Conservation (phyloP, 2,113 vertebrate species). For the Naja naja region DNA sequence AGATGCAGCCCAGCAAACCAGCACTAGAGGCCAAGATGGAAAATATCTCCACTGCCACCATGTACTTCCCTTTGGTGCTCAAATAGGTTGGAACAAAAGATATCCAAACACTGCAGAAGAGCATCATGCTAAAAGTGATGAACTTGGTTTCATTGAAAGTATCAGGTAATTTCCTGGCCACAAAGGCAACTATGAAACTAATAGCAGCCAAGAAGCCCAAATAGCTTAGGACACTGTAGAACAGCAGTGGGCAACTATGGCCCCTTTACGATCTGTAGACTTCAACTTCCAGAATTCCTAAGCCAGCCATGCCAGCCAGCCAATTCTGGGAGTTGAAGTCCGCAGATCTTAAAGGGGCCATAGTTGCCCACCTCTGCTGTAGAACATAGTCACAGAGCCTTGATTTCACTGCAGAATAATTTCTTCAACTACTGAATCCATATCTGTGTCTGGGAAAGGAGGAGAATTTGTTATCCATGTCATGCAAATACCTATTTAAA, state of each 20-base stretch:
- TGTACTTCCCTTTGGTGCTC: neutral
- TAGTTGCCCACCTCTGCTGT: too few species aligned
- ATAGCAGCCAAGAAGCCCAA: neutral
- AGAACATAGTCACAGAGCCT: neutral
- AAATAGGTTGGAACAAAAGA: neutral
- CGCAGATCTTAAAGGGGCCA: too few species aligned
- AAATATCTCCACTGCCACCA: neutral
- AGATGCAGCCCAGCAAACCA: neutral
- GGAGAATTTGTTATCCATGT: too few species aligned
- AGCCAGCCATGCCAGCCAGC: too few species aligned
- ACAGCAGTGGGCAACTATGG: too few species aligned
- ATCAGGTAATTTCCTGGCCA: neutral
- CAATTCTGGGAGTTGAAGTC: too few species aligned
- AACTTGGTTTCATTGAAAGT: neutral
- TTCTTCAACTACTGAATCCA: neutral
- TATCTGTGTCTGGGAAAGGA: too few species aligned
- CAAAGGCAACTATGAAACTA: neutral
- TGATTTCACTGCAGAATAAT: neutral
- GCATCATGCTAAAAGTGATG: neutral
- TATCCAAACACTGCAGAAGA: neutral
- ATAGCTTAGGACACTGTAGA: neutral
- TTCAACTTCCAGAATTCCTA: too few species aligned
- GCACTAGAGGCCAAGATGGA: neutral
- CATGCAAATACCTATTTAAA: neutral
- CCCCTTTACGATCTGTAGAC: too few species aligned